Evolutionary conservation across 2,113 vertebrate species (phyloP).

Genomic region (Pyxicephalus adspersus): DNA sequence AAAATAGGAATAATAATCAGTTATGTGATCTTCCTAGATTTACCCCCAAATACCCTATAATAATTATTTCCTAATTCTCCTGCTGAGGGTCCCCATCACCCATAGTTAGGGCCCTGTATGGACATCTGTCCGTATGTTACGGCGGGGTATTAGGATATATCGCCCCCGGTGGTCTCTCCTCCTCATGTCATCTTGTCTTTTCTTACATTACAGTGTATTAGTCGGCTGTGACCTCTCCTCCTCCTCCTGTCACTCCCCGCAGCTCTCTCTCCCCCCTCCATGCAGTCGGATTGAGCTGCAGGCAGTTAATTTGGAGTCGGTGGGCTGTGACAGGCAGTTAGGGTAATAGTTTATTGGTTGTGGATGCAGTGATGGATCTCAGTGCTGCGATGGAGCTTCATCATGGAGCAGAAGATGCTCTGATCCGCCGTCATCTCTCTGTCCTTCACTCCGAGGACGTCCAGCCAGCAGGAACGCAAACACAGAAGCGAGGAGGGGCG

Average conservation of each 20-base stretch:
- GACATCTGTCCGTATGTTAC: too few species aligned
- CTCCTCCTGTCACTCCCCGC: not conserved
- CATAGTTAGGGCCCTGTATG: too few species aligned
- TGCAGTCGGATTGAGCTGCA: conserved; percentile 73
- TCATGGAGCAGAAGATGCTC: conserved; percentile 57
- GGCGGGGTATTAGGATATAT: too few species aligned
- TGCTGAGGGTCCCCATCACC: too few species aligned
- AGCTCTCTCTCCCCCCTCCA: conserved; percentile 27
- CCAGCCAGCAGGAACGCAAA: conserved; percentile 48
- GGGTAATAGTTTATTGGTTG: conserved; percentile 93
- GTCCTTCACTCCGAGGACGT: conserved; percentile 61
- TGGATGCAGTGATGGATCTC: conserved; percentile 71
- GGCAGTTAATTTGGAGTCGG: conserved; percentile 86
- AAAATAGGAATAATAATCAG: too few species aligned
- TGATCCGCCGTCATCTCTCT: conserved; percentile 62
- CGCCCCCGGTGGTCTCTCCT: too few species aligned
- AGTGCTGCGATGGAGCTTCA: conserved; percentile 64
- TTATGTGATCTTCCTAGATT: too few species aligned
- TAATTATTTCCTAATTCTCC: too few species aligned
- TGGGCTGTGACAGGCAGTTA: conserved; percentile 82
- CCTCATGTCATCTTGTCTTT: too few species aligned
- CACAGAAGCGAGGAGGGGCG: not conserved
- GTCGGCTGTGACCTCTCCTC: conserved; percentile 9
- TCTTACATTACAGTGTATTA: not conserved
- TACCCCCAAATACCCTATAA: too few species aligned